Evolutionary conservation across 2,113 vertebrate genomes (phyloP), one percentile per base, ranked within the genome.

Genomic region (Lepus europaeus): DNA sequence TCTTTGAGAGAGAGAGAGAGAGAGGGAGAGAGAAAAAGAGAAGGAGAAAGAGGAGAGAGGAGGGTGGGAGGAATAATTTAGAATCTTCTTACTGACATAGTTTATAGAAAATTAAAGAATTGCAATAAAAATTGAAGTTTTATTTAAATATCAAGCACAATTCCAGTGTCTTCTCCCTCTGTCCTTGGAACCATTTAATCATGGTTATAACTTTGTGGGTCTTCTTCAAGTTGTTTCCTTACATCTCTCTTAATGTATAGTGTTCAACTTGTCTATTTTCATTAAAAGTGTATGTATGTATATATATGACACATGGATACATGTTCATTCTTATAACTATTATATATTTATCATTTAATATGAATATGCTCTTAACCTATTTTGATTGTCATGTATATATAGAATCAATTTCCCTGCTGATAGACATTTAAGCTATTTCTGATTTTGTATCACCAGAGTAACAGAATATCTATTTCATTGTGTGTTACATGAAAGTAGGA

Each of bases 101-200:
- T 16, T 51, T 49, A 49, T 89, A 36, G 82, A 86, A 81, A 79
- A 45, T 56, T 56, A 72, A 80, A 82, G 36, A 6, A 45, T 9
- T 70, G 66, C 9, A 56, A 72, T 87, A 61, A 90, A 95, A 86
- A 56, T 64, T 66, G 90, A 80, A 89, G 45, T 73, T 66, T 68
- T 80, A 74, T 49, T 72, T 89, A 23, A 72, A 23, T 78, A 79
- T 33, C 31, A 78, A 80, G 25, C 31, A 83, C 23, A 82, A 70
- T 68, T 61, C 33, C 31, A 66, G 64, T 33, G 66, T 69, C 51
- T 22, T 92, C 27, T 16, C 39, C 51, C 66, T 73, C 16, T 95
- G 31, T 29, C 19, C 12, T 17, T 70, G 59, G 33, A 80, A 53
- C 2, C 39, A 61, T 80, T 91, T 84, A 56, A 56, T 23, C 17